Evolutionary conservation across 2,888 invertebrate genomes (phyloP).

Genomic region (Microplitis deprimator): DNA sequence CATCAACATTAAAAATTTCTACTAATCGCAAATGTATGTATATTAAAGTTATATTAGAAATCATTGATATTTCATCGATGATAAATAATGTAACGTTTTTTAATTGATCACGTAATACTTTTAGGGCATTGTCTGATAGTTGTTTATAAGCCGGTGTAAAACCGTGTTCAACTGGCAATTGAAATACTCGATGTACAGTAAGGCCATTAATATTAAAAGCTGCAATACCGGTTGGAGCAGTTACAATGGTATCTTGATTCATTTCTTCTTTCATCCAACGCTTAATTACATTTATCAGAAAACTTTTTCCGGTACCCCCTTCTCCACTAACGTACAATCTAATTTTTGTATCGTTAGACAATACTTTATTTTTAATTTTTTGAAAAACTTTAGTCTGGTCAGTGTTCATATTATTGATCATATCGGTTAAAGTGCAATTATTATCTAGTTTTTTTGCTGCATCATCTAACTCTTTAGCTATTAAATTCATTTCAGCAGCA

Average conservation of each 20-base stretch:
- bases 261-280: constrained; percentile 29
- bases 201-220: constrained; percentile 43
- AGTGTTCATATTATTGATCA: constrained; percentile 52
- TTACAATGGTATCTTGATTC: constrained; percentile 23
- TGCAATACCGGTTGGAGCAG: constrained; percentile 16
- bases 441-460: constrained; percentile 2
- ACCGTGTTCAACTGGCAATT: constrained; percentile 33
- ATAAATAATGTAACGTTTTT: constrained; percentile 29
- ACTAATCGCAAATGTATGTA: constrained; percentile 28
- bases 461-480: constrained; percentile 24
- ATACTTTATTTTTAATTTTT: constrained; percentile 44
- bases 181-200: constrained; percentile 46
- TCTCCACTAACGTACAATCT: constrained; percentile 31
- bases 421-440: background rate
- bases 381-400: constrained; percentile 58
- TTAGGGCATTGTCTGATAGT: constrained; percentile 34
- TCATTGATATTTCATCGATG: constrained; percentile 36
- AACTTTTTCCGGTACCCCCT: constrained; percentile 9
- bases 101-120: constrained; percentile 30
- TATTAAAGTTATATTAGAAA: constrained; percentile 30
- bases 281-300: constrained; percentile 5
- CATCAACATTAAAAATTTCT: constrained; percentile 20
- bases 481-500: constrained; percentile 10
- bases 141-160: constrained; percentile 19
- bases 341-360: constrained; percentile 26